Evolutionary conservation across 2,888 invertebrate genomes (phyloP), one percentile per base, ranked within the genome.

Genomic region (Dasypolia templi): DNA sequence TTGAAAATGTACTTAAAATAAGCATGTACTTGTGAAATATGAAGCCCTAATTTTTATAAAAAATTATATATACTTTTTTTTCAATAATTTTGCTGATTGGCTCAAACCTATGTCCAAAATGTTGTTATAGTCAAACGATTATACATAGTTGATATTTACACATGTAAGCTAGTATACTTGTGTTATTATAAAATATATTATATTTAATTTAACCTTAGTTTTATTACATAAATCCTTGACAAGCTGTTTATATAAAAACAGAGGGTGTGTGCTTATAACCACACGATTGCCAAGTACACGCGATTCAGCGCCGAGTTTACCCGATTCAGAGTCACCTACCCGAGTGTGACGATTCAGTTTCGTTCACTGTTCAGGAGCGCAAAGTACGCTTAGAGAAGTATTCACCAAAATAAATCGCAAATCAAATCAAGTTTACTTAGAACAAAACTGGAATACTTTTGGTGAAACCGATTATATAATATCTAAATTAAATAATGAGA

Each of bases 171-270:
- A 92, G 92, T 92, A 90, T 93, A 92, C 91, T 87, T 91, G 94
- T 92, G 94, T 93, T 95, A 92, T 94, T 75, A 94, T 94, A 93
- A 95, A 94, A 94, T 94, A 93, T 94, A 94, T 94, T 92, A 93
- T 92, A 93, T 93, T 93, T 93, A 92, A 89, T 86, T 88, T 84
- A 79, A 63, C 12, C 9, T 42, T 44, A 55, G 75, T 84, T 59
- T 35, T 58, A 56, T 14, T 17, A 49, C 32, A 26, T n/a, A 42
- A 9, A 14, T 17, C 9, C 6, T 29, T 7, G 9, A 39, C 39
- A 9, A 9, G 2, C 22, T n/a, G 1, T 32, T 7, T 14, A 22
- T 19, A 22, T 0, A 22, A 11, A 29, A 56, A 19, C 4, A 35
- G 35, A 11, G 11, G 2, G 49, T 3, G 49, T 22, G 49, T 22